Base-by-base conservation (phyloP, 2,113 vertebrate genomes). In the Ptilorrhoa leucosticta region DNA sequence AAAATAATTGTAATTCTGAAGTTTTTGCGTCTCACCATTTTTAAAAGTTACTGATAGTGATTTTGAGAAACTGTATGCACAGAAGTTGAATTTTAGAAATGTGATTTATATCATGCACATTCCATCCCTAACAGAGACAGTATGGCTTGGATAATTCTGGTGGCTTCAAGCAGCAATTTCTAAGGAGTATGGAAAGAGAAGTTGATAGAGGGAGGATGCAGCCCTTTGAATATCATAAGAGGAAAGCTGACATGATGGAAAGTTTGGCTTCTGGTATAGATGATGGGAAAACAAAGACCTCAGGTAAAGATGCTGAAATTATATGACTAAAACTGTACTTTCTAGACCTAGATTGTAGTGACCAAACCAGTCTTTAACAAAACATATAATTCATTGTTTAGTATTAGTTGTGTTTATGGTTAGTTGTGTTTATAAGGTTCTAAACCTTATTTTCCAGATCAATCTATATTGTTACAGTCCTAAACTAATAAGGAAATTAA, bases 111-210 rank as follows among this genome's bases (percentile, higher is more conserved):
- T 93, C 4, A 26, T 70, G 50, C 26, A 24, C 23, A 1, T 95
- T 97, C 69, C 86, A 15, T 96, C n/a, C 78, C 58, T 84, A 91
- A 91, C 96, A 99, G 99, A 98, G 57, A 77, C 98, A 98, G 48
- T 99, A 99, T 97, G 99, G 99, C 23, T 90, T 99, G 95, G 98
- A 99, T 90, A 97, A 98, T 83, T 98, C 98, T 48, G 99, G 99
- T 92, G 99, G 99, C 82, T 99, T 99, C 94, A 98, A 98, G 90
- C 98, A 98, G 47, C 99, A 99, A 63, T 98, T 98, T 65, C 96
- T 99, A 63, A 98, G 93, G 86, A 98, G 97, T 79, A 98, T 99
- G 99, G 98, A 99, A 97, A 98, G 90, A 80, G 99, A 98, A 47
- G 99, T 99, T 54, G 96, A 98, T 42, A 97, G 96, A 35, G 99